Evolutionary conservation across 2,113 vertebrate species (phyloP).

Genomic region (Vombatus ursinus): DNA sequence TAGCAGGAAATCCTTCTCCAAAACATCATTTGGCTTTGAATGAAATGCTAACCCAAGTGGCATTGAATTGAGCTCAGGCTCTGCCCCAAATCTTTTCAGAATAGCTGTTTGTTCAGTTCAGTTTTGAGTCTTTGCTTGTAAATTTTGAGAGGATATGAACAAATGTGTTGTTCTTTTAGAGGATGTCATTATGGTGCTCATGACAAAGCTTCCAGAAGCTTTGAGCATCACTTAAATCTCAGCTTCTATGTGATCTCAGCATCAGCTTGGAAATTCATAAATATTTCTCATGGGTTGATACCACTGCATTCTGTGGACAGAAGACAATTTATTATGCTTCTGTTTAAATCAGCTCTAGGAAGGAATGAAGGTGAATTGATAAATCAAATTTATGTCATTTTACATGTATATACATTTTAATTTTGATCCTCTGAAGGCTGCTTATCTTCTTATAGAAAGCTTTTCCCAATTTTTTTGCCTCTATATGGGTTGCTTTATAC

Average conservation of each 20-base stretch:
- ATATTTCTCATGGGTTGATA: background rate
- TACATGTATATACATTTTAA: slow-evolving; percentile 4
- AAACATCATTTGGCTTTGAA: background rate
- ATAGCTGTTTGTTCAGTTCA: background rate
- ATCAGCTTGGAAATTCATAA: background rate
- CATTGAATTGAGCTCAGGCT: background rate
- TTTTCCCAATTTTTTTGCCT: background rate
- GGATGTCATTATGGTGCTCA: background rate
- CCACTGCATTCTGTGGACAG: slow-evolving; percentile 23
- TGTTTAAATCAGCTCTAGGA: background rate
- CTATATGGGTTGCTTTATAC: background rate
- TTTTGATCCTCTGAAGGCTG: slow-evolving; percentile 10
- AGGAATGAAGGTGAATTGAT: background rate
- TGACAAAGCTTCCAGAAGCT: slow-evolving; percentile 13
- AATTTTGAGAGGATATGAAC: background rate
- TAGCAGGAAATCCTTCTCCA: background rate
- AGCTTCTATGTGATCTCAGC: background rate
- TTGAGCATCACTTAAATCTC: background rate
- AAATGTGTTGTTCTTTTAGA: background rate
- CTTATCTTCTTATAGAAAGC: background rate
- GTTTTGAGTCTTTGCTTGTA: background rate
- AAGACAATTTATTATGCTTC: background rate
- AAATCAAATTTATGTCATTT: slow-evolving; percentile 24
- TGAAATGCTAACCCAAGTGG: background rate
- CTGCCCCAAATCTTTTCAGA: background rate